Conservation (phyloP, 2,888 invertebrate genomes). For the Xestia xanthographa region DNA sequence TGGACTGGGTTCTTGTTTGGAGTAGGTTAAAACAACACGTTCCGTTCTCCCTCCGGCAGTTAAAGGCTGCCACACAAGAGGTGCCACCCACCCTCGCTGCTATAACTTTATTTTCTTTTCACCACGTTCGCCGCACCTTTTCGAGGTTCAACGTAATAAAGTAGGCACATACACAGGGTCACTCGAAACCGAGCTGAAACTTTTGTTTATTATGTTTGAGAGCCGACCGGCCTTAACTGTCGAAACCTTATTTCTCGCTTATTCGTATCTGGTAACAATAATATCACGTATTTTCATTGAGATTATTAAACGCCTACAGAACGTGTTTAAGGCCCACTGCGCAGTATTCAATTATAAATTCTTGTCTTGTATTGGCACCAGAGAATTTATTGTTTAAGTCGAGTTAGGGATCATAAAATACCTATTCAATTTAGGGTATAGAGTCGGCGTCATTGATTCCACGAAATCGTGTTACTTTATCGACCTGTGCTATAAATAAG, state of each 20-base stretch:
- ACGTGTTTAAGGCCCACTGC: conserved; percentile 54
- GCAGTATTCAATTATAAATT: conserved; percentile 61
- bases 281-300: conserved; percentile 61
- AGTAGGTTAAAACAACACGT: conserved; percentile 77
- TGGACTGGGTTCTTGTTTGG: conserved; percentile 65
- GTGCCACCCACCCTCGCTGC: conserved; percentile 69
- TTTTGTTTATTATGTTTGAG: conserved; percentile 68
- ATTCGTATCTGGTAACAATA: conserved; percentile 57
- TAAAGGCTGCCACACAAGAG: conserved; percentile 77
- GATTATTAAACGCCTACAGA: conserved; percentile 61
- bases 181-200: conserved; percentile 65
- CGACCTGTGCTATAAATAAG: conserved; percentile 78
- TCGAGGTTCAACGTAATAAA: conserved; percentile 69
- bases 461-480: conserved; percentile 73
- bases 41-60: conserved; percentile 69
- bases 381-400: conserved; percentile 53
- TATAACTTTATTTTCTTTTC: conserved; percentile 77
- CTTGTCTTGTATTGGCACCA: conserved; percentile 51
- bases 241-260: conserved; percentile 57
- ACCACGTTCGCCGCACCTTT: conserved; percentile 70
- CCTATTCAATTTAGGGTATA: conserved; percentile 58
- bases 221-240: conserved; percentile 49
- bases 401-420: conserved; percentile 60
- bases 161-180: conserved; percentile 65
- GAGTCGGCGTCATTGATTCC: conserved; percentile 62